Conservation (phyloP, 1,140 invertebrate genomes). For the Drosophila ercepeae region DNA sequence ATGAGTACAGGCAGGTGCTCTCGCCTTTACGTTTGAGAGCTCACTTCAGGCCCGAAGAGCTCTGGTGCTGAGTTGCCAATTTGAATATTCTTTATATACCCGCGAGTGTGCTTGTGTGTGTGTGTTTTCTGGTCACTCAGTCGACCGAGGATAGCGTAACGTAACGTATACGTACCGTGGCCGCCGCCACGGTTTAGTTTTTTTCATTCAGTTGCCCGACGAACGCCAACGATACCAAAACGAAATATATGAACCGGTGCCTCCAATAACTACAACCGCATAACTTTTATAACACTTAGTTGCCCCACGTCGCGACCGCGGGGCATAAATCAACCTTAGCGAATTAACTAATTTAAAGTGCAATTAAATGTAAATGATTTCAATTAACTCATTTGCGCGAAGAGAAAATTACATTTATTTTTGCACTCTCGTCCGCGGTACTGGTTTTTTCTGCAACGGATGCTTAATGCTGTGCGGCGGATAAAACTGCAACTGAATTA, state of each 20-base stretch:
- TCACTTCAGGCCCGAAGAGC: slow-evolving; percentile 20
- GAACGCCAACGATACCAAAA: slow-evolving; percentile 73
- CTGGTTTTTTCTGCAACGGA: slow-evolving; percentile 36
- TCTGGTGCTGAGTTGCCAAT: slow-evolving; percentile 62
- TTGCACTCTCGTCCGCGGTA: slow-evolving; percentile 24
- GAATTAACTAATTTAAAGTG: slow-evolving; percentile 79
- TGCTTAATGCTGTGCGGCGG: slow-evolving; percentile 68
- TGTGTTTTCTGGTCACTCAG: slow-evolving; percentile 48
- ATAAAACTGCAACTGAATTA: slow-evolving; percentile 79
- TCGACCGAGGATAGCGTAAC: slow-evolving; percentile 58
- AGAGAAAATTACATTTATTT: slow-evolving; percentile 73
- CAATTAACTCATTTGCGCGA: slow-evolving; percentile 74
- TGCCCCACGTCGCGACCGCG: neutral
- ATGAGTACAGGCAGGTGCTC: slow-evolving; percentile 18
- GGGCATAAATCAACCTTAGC: slow-evolving; percentile 42
- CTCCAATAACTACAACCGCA: slow-evolving; percentile 14
- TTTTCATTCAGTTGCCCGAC: slow-evolving; percentile 60
- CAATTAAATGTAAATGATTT: slow-evolving; percentile 79
- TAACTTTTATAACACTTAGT: neutral
- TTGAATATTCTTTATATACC: slow-evolving; percentile 72
- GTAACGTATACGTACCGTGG: slow-evolving; percentile 47
- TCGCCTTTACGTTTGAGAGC: slow-evolving; percentile 7
- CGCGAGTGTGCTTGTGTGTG: slow-evolving; percentile 10
- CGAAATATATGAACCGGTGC: slow-evolving; percentile 41
- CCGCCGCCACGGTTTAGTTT: slow-evolving; percentile 5